Percentiles rank a stretch among this genome's conserved stretches.
phyloP scores from a whole-genome alignment of 2,888 invertebrate genomes.

The Apamea epomidion region DNA sequence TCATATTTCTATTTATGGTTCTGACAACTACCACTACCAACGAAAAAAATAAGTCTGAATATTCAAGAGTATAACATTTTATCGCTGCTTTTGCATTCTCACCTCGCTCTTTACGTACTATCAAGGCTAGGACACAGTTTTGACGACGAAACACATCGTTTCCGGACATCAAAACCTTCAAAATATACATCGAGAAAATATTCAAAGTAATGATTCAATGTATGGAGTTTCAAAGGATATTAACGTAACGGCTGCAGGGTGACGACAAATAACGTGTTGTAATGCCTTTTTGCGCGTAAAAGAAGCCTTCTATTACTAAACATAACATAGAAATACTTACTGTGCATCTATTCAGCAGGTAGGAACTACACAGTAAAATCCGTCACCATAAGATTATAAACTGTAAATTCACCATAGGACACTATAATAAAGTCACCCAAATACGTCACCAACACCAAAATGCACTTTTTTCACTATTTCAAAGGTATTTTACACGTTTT shows the following conservation, averaged over 20 bases:
- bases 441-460: conserved; percentile 77
- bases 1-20: conserved; percentile 71
- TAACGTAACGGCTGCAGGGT: conserved; percentile 1
- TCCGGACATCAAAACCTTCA: conserved; percentile 62
- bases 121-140: conserved; percentile 65
- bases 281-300: conserved; percentile 37
- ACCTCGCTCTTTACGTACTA: conserved; percentile 67
- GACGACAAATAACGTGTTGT: conserved; percentile 29
- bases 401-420: conserved; percentile 65
- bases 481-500: conserved; percentile 82
- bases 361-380: conserved; percentile 70
- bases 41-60: conserved; percentile 42
- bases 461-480: conserved; percentile 69
- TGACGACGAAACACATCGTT: conserved; percentile 53
- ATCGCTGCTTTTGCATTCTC: conserved; percentile 66
- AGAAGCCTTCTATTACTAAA: conserved; percentile 52
- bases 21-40: conserved; percentile 64
- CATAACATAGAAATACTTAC: conserved; percentile 78
- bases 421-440: conserved; percentile 69
- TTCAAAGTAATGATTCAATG: conserved; percentile 25
- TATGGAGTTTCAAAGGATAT: conserved; percentile 22
- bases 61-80: conserved; percentile 53
- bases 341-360: conserved; percentile 83
- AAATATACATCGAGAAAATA: conserved; percentile 53
- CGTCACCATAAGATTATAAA: conserved; percentile 73